phyloP scores from a whole-genome alignment of 2,888 invertebrate species.

The Plebejus argus region DNA sequence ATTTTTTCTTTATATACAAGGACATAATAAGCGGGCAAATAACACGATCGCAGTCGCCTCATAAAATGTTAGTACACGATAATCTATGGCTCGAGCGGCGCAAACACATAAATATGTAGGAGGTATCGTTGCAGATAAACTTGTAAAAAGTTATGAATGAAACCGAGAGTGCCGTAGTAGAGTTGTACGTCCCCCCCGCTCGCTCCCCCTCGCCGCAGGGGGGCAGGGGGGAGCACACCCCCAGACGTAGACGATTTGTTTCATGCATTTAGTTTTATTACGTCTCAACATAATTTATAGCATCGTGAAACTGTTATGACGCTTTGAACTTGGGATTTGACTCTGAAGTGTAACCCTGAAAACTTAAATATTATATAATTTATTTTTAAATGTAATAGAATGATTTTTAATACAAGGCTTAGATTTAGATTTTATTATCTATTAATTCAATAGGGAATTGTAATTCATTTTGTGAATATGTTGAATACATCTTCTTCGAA shows the following conservation, averaged over 20 bases:
- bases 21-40: background rate
- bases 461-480: background rate
- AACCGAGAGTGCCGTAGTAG: constrained; percentile 80
- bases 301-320: constrained; percentile 48
- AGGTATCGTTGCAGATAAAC: constrained; percentile 79
- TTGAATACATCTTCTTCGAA: too few species aligned
- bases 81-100: constrained; percentile 61
- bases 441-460: background rate
- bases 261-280: constrained; percentile 77
- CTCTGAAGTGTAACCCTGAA: constrained; percentile 32
- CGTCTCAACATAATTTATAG: constrained; percentile 69
- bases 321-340: constrained; percentile 33
- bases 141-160: constrained; percentile 82
- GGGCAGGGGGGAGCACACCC: constrained; percentile 37
- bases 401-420: background rate
- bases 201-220: constrained; percentile 37
- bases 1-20: too few species aligned
- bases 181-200: constrained; percentile 63
- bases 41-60: background rate
- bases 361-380: background rate
- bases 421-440: background rate
- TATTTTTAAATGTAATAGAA: too few species aligned
- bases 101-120: constrained; percentile 80
- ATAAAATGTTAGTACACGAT: constrained; percentile 19
- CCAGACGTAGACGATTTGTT: constrained; percentile 64